Conservation (phyloP, 2,888 invertebrate species). For the Drosophila gaucha region DNA sequence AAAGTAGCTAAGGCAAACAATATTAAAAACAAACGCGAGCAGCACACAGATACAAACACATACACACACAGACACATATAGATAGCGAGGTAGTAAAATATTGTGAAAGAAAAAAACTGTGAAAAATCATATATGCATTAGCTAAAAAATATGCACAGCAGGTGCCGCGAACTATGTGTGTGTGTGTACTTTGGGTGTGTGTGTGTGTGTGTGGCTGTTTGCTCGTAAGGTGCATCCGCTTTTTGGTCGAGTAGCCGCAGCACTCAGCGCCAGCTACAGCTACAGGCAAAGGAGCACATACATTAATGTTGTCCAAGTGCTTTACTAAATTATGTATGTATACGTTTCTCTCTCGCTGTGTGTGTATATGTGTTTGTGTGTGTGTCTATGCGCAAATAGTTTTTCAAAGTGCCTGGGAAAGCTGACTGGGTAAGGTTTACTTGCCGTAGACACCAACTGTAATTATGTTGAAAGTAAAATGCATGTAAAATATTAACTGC, state of each 20-base stretch:
- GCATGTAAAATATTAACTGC: slow-evolving; percentile 76
- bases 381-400: slow-evolving; percentile 66
- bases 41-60: slow-evolving; percentile 12
- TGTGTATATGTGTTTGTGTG: slow-evolving; percentile 31
- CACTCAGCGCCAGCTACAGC: slow-evolving; percentile 57
- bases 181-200: slow-evolving; percentile 8
- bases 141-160: slow-evolving; percentile 68
- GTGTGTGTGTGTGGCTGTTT: slow-evolving; percentile 12
- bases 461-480: slow-evolving; percentile 80
- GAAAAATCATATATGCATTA: slow-evolving; percentile 76
- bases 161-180: slow-evolving; percentile 39
- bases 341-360: slow-evolving; percentile 28
- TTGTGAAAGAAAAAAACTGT: slow-evolving; percentile 38
- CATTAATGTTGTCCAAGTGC: slow-evolving; percentile 79
- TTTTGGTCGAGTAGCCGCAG: slow-evolving; percentile 63
- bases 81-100: slow-evolving; percentile 63
- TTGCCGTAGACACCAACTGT: slow-evolving; percentile 66
- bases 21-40: slow-evolving; percentile 64
- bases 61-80: slow-evolving; percentile 8
- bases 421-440: slow-evolving; percentile 34
- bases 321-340: slow-evolving; percentile 71
- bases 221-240: slow-evolving; percentile 64
- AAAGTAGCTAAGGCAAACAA: slow-evolving; percentile 76
- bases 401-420: slow-evolving; percentile 64
- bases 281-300: slow-evolving; percentile 29